Percentiles rank a stretch among this genome's conserved stretches.
phyloP scores from a whole-genome alignment of 2,888 invertebrate genomes.

The Mimachlamys varia region DNA sequence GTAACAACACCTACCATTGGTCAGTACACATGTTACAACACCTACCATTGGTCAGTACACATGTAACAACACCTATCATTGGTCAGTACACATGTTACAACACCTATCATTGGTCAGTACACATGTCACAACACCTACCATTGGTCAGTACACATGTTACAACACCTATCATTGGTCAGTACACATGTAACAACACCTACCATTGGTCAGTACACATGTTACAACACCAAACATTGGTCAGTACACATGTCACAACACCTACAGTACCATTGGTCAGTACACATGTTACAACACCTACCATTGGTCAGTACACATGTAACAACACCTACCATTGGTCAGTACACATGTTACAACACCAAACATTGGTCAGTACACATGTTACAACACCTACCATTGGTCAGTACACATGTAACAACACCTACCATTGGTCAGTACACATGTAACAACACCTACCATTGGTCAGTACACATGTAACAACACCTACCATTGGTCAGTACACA shows the following conservation, averaged over 20 bases:
- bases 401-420: too few species aligned
- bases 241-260: neutral
- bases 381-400: too few species aligned
- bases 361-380: too few species aligned
- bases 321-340: neutral
- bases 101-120: conserved; percentile 54
- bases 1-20: neutral
- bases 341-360: neutral
- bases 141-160: neutral
- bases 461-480: too few species aligned
- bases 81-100: too few species aligned
- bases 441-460: too few species aligned
- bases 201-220: neutral
- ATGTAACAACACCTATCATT: neutral
- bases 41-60: neutral
- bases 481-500: too few species aligned
- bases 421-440: too few species aligned
- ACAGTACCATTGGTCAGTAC: too few species aligned
- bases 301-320: conserved; percentile 44
- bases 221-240: neutral
- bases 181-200: neutral
- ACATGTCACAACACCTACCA: neutral
- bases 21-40: neutral
- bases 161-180: neutral
- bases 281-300: conserved; percentile 47